Base-by-base conservation (phyloP, 2,113 vertebrate species). In the Ailuropoda melanoleuca region DNA sequence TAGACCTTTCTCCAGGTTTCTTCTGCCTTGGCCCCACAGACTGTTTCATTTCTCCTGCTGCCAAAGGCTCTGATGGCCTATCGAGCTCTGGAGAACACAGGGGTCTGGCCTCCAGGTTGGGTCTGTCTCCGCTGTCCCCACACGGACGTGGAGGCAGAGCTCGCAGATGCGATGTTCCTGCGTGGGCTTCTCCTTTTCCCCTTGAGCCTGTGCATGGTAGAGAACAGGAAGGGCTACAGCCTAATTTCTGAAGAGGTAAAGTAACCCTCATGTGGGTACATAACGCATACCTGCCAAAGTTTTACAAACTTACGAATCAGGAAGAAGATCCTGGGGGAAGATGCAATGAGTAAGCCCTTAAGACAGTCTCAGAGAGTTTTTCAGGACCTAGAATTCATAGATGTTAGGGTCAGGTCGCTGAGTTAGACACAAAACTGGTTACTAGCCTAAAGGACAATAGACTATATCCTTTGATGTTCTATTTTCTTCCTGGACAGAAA, bases 41-140 rank as follows among this genome's bases (percentile, higher is more conserved):
- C 99, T 43, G 43, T 99, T 98, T 99, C 99, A 88, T 99, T 99
- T 86, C 99, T 99, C 97, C 99, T 99, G 98, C 99, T 99, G 29
- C 99, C 99, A 11, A 99, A 99, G 96, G 99, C 99, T 43, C 99
- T 97, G 92, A 99, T 99, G 0, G 99, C 99, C 98, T 99, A 99
- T 15, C 99, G 99, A 77, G 99, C 99, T 99, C 98, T 19, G 43
- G 46, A 19, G 46, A 19, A 78, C 48, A 23, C 31, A 3, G 75
- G 75, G 31, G 4, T 11, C 48, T 6, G 31, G 75, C 75, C 31
- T 78, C 48, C 31, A 34, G 46, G 31, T 31, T 4, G 31, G 31
- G 8, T 13, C 48, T 12, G 31, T 53, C 31, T n/a, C 48, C 18
- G 2, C 4, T 12, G 29, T 19, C 48, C 46, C 75, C 9, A 21